Percentiles rank a stretch among this genome's conserved stretches.
phyloP scores from a whole-genome alignment of 2,797 vertebrate species.

The Phalloptychus januarius region DNA sequence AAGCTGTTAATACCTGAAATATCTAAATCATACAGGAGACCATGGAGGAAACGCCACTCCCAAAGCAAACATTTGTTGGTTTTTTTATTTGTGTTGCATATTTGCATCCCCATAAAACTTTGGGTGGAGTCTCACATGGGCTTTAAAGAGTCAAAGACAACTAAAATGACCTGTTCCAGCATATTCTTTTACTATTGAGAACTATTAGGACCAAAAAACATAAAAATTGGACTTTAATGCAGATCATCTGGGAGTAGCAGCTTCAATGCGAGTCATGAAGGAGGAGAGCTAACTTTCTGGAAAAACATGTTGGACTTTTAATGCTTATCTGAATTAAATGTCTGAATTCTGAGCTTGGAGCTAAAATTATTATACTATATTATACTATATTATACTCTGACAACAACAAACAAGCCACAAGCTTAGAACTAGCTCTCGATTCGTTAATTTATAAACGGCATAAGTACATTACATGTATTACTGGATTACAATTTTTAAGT shows the following conservation, averaged over 20 bases:
- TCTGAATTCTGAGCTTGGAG: not conserved
- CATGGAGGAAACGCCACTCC: not conserved
- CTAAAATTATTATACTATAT: too few relatives aligned
- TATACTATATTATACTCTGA: too few relatives aligned
- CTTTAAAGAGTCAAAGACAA: not conserved
- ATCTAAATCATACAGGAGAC: not conserved
- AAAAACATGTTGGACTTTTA: not conserved
- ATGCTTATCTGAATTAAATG: not conserved
- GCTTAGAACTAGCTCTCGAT: too few relatives aligned
- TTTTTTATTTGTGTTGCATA: not conserved
- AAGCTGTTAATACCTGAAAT: not conserved
- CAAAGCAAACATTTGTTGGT: not conserved
- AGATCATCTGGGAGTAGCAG: not conserved
- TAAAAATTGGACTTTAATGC: not conserved
- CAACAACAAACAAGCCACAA: too few relatives aligned
- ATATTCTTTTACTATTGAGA: not conserved
- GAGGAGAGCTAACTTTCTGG: not conserved
- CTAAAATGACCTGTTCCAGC: not conserved
- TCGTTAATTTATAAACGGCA: too few relatives aligned
- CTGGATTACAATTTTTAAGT: too few relatives aligned
- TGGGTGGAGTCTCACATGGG: not conserved
- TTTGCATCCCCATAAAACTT: not conserved
- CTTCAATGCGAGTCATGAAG: not conserved
- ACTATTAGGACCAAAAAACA: not conserved
- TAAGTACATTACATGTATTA: too few relatives aligned